phyloP scores from a whole-genome alignment of 2,888 invertebrate species.

The Archips xylosteana region DNA sequence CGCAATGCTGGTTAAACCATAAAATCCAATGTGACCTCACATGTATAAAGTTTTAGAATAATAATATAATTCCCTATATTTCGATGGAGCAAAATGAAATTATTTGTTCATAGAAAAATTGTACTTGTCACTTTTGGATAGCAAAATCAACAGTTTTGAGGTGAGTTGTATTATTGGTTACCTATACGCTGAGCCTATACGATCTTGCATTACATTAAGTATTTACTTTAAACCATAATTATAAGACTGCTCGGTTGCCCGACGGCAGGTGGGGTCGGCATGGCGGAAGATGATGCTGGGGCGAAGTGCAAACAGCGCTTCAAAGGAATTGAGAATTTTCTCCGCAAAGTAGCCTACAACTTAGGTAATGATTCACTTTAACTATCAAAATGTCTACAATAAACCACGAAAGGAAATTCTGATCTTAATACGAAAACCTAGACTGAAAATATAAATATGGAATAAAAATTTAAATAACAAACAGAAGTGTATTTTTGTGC shows the following conservation, averaged over 20 bases:
- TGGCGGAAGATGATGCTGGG: background rate
- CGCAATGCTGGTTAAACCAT: constrained; percentile 9
- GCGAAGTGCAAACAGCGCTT: constrained; percentile 59
- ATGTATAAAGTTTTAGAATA: constrained; percentile 7
- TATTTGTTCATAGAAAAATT: constrained; percentile 45
- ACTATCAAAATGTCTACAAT: background rate
- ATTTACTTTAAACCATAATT: background rate
- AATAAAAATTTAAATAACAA: background rate
- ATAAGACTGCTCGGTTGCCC: background rate
- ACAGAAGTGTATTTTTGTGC: constrained; percentile 44
- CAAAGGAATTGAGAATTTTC: constrained; percentile 74
- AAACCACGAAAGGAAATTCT: background rate
- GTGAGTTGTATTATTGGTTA: background rate
- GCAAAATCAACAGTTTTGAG: constrained; percentile 4
- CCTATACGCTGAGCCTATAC: background rate
- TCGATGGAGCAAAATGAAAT: constrained; percentile 55
- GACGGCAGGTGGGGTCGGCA: background rate
- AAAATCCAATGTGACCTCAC: constrained; percentile 18
- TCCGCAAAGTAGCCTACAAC: constrained; percentile 72
- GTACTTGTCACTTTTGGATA: constrained; percentile 3
- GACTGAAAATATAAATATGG: background rate
- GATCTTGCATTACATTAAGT: background rate
- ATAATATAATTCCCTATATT: constrained; percentile 11
- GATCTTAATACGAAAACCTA: background rate
- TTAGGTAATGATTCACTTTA: constrained; percentile 57